Percentiles rank a stretch among this genome's conserved stretches.
These are phyloP conservation scores for Coenonympha glycerion DNA, from an alignment of 2,888 invertebrate genomes.

Conservation along the genomic window DNA sequence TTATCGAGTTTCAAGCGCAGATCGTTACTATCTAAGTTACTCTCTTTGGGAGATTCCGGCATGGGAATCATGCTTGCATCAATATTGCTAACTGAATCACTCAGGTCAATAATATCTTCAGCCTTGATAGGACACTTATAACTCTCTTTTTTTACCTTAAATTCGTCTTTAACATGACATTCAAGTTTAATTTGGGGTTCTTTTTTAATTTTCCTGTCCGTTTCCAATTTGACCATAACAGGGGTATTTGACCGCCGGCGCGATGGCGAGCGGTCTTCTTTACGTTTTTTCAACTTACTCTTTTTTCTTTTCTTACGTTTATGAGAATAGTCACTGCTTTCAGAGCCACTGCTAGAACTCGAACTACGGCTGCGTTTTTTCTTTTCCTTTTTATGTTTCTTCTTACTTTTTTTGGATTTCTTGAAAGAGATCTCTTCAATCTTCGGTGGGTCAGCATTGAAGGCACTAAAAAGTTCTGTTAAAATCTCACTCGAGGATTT, in stretches of 20 bases:
- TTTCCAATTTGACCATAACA: conserved; percentile 28
- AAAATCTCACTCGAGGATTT: conserved; percentile 88
- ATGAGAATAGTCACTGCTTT: conserved; percentile 66
- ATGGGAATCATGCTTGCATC: conserved; percentile 57
- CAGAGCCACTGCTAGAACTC: conserved; percentile 55
- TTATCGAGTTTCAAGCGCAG: conserved; percentile 45
- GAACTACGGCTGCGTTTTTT: conserved; percentile 65
- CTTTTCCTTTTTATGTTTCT: conserved; percentile 79
- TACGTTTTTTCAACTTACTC: conserved; percentile 55
- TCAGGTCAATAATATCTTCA: conserved; percentile 33
- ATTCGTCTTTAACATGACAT: conserved; percentile 36
- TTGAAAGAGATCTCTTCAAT: conserved; percentile 58
- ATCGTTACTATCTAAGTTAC: conserved; percentile 36
- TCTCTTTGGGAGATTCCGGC: conserved; percentile 59
- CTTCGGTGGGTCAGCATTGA: conserved; percentile 82
- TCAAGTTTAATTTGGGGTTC: conserved; percentile 24
- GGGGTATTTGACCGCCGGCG: conserved; percentile 45
- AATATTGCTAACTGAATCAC: conserved; percentile 36
- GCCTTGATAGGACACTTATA: conserved; percentile 38
- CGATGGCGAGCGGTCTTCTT: conserved; percentile 44
- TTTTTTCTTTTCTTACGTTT: conserved; percentile 78
- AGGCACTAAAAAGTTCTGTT: conserved; percentile 86
- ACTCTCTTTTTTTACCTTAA: conserved; percentile 35
- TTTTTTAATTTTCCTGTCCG: conserved; percentile 15
- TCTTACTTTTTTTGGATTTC: conserved; percentile 74